These are phyloP conservation scores for Drosophila eohydei DNA, from an alignment of 2,888 invertebrate genomes.

Conservation along the genomic window DNA sequence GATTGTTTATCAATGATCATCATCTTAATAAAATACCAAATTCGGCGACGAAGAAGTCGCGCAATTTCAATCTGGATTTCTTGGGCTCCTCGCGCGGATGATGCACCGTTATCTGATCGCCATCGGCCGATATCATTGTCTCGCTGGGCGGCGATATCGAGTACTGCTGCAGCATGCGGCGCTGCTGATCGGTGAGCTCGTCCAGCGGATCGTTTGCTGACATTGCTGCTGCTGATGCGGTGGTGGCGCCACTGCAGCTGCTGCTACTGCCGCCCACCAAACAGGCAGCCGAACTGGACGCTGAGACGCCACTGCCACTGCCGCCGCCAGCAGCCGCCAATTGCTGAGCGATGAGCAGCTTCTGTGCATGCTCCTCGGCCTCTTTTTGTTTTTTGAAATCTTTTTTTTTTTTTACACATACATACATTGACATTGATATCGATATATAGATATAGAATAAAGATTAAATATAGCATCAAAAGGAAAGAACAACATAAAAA, in stretches of 20 bases:
- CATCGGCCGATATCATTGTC: conserved; percentile 83
- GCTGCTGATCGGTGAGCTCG: conserved; percentile 82
- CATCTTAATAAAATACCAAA: conserved; percentile 87
- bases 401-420: conserved; percentile 35
- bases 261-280: conserved; percentile 32
- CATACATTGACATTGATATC: conserved; percentile 19
- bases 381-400: conserved; percentile 84
- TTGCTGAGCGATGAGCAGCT: conserved; percentile 82
- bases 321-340: conserved; percentile 64
- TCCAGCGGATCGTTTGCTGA: conserved; percentile 60
- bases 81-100: conserved; percentile 90
- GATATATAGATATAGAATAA: conserved; percentile 13
- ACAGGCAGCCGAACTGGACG: conserved; percentile 34
- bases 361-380: conserved; percentile 83
- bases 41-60: conserved; percentile 94
- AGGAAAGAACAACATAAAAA: conserved; percentile 19
- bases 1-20: conserved; percentile 20
- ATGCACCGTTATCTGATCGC: conserved; percentile 86
- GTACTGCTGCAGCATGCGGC: conserved; percentile 80
- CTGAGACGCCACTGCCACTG: conserved; percentile 24
- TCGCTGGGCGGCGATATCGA: conserved; percentile 81
- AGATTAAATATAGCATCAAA: conserved; percentile 6
- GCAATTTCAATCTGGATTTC: conserved; percentile 92
- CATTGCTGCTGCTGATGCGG: conserved; percentile 11
- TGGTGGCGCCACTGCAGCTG: conserved; percentile 18